phyloP scores from a whole-genome alignment of 30 jellyfish, hydroid and myxozoan species.

The Hydra vulgaris region DNA sequence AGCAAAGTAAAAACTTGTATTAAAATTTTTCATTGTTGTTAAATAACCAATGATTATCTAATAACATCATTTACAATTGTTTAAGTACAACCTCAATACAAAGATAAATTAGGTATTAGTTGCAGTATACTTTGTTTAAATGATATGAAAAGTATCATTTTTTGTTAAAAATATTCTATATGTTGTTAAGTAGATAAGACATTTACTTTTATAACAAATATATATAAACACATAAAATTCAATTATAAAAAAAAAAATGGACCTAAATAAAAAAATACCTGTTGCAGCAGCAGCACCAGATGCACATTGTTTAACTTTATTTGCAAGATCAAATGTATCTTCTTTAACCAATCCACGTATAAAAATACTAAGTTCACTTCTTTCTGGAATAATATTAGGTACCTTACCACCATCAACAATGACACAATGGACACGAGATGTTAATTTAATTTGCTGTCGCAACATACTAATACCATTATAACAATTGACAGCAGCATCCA shows the following conservation, averaged over 20 bases:
- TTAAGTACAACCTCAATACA: too few species aligned
- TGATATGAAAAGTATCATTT: too few species aligned
- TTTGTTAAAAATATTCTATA: too few species aligned
- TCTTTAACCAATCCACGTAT: conserved; percentile 57
- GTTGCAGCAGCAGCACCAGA: conserved; percentile 86
- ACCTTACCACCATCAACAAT: conserved; percentile 77
- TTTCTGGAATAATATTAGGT: conserved; percentile 80
- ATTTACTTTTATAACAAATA: not conserved
- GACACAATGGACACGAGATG: conserved; percentile 66
- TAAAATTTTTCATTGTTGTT: too few species aligned
- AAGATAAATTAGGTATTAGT: too few species aligned
- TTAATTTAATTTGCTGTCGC: conserved; percentile 88
- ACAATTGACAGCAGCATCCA: conserved; percentile 93
- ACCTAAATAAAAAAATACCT: too few species aligned
- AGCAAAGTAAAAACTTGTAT: too few species aligned
- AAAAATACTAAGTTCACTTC: conserved; percentile 38
- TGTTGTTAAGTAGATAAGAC: not conserved
- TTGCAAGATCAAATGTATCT: conserved; percentile 42
- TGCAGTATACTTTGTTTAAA: too few species aligned
- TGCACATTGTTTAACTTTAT: conserved; percentile 54
- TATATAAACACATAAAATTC: not conserved
- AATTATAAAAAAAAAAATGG: not conserved
- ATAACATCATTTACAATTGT: too few species aligned
- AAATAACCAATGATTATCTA: too few species aligned
- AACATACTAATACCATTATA: conserved; percentile 73